Conservation (phyloP, 2,113 vertebrate genomes). For the Cheilinus undulatus region DNA sequence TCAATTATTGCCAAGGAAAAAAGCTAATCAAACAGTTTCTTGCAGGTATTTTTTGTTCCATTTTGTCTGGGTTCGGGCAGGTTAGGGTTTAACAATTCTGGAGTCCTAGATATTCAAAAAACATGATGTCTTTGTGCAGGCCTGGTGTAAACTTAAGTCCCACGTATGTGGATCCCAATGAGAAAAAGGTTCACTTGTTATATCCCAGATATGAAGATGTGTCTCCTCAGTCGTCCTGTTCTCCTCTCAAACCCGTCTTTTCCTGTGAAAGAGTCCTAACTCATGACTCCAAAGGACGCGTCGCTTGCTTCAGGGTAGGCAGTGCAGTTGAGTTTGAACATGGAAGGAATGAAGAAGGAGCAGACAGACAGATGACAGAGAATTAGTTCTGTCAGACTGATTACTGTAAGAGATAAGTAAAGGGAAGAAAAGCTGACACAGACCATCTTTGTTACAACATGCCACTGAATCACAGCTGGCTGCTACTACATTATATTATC, state of each 20-base stretch:
- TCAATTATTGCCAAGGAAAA: too few relatives aligned
- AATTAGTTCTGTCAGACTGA: conserved; percentile 41
- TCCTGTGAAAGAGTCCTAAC: conserved; percentile 28
- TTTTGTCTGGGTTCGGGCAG: neutral
- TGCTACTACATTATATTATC: neutral
- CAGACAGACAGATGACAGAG: conserved; percentile 37
- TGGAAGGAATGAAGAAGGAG: conserved; percentile 39
- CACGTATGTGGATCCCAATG: conserved; percentile 2
- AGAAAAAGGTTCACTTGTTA: conserved; percentile 10
- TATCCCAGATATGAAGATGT: conserved; percentile 40
- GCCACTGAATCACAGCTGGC: conserved; percentile 24
- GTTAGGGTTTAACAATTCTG: neutral
- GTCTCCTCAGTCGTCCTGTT: conserved; percentile 21
- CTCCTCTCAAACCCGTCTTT: conserved; percentile 26
- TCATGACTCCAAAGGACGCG: conserved; percentile 77
- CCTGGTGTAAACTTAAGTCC: neutral
- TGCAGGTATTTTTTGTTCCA: neutral
- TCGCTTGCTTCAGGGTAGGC: conserved; percentile 79
- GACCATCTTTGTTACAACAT: conserved; percentile 35
- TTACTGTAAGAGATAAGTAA: conserved; percentile 14
- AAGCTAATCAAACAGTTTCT: neutral
- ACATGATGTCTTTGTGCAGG: neutral
- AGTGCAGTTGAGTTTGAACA: conserved; percentile 50
- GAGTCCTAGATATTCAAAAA: neutral
- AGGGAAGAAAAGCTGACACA: conserved; percentile 10